Evolutionary conservation across 1,140 invertebrate species (phyloP).

Genomic region (Drosophila eugracilis): DNA sequence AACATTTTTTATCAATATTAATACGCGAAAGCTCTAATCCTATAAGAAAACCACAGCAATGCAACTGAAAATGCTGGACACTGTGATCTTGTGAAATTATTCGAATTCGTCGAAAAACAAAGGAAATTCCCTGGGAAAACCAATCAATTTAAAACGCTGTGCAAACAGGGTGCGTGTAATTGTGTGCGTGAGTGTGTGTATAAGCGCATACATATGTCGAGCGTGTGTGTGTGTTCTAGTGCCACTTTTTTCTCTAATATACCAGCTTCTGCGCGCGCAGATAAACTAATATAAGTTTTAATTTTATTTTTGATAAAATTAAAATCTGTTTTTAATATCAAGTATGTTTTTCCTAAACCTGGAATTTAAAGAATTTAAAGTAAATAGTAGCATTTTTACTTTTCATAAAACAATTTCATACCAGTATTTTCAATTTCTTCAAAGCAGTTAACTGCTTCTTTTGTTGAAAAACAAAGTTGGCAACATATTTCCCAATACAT

Average conservation of each 20-base stretch:
- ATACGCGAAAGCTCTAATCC: constrained; percentile 20
- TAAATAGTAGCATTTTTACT: no score
- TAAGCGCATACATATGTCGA: constrained; percentile 38
- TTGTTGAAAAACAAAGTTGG: no score
- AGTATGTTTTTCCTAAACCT: no score
- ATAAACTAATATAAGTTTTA: not conserved
- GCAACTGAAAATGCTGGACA: constrained; percentile 44
- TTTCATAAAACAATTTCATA: no score
- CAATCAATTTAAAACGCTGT: constrained; percentile 67
- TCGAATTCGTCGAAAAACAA: constrained; percentile 26
- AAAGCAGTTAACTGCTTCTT: no score
- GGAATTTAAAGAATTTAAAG: no score
- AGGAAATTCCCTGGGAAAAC: constrained; percentile 46
- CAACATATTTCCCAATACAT: no score
- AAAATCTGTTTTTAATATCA: not conserved
- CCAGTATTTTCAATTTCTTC: no score
- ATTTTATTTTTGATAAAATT: not conserved
- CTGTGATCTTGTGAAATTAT: constrained; percentile 44
- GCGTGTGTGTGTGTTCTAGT: constrained; percentile 53
- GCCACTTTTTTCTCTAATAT: constrained; percentile 62
- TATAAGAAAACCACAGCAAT: constrained; percentile 27
- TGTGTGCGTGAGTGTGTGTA: constrained; percentile 55
- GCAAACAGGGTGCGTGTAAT: constrained; percentile 71
- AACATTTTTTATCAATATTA: constrained; percentile 42
- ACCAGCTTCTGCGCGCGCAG: constrained; percentile 32